Evolutionary conservation across 2,888 invertebrate species (phyloP).

Genomic region (Calameuta filiformis): DNA sequence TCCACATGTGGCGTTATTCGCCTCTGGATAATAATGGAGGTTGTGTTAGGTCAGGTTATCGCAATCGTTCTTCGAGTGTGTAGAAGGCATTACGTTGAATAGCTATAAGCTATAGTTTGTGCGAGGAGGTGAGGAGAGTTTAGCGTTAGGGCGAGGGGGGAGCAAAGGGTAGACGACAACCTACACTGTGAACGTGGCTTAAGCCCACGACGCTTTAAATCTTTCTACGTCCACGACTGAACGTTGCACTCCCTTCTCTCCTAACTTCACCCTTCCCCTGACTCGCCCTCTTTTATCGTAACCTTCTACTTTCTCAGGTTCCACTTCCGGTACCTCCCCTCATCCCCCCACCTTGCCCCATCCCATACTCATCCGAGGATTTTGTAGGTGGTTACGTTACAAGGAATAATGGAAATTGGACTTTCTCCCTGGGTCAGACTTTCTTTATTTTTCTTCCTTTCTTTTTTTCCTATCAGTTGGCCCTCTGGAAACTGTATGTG

Average conservation of each 20-base stretch:
- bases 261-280: not conserved
- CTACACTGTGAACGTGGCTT: not conserved
- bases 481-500: not conserved
- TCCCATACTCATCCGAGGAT: not conserved
- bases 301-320: not conserved
- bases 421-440: not conserved
- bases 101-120: not conserved
- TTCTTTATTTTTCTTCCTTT: not conserved
- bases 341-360: not conserved
- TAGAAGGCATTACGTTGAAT: not conserved
- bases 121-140: not conserved
- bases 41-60: not conserved
- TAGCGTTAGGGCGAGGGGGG: too few relatives aligned
- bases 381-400: conserved; percentile 21
- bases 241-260: not conserved
- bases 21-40: not conserved
- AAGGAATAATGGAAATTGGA: conserved; percentile 10
- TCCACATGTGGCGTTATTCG: not conserved
- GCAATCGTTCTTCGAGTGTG: not conserved
- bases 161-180: not conserved
- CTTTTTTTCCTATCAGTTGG: not conserved
- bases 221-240: not conserved
- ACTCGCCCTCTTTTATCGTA: not conserved
- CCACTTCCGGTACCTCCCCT: not conserved
- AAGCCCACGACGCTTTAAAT: not conserved